Conservation (phyloP, 2,113 vertebrate species). For the Neoarius graeffei region DNA sequence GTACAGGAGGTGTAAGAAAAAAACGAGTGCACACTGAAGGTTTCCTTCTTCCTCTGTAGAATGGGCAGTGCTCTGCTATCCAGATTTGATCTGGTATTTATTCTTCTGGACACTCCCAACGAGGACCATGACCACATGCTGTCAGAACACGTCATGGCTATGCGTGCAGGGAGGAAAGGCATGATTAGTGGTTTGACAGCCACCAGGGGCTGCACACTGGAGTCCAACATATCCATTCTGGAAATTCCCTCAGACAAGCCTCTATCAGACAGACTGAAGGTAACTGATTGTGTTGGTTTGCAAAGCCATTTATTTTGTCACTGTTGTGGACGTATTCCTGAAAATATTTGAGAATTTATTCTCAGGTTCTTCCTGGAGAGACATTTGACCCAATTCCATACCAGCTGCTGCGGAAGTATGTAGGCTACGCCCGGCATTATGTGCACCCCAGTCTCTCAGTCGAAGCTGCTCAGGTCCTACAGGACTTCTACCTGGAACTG, state of each 20-base stretch:
- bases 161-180: constrained; percentile 77
- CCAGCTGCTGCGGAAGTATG: constrained; percentile 89
- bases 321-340: neutral
- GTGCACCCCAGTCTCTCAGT: constrained; percentile 82
- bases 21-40: neutral
- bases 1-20: neutral
- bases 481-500: constrained; percentile 92
- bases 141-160: constrained; percentile 93
- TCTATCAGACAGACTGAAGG: constrained; percentile 86
- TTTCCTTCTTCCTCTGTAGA: constrained; percentile 63
- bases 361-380: constrained; percentile 81
- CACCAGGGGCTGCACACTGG: constrained; percentile 64
- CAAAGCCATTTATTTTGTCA: neutral
- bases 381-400: constrained; percentile 85
- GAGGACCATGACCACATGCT: constrained; percentile 91
- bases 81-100: constrained; percentile 95
- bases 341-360: neutral
- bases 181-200: constrained; percentile 70
- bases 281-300: constrained; percentile 52
- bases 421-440: constrained; percentile 93
- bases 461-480: constrained; percentile 86
- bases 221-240: constrained; percentile 79
- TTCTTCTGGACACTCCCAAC: constrained; percentile 92
- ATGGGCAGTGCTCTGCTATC: constrained; percentile 95
- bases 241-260: constrained; percentile 79